Evolutionary conservation across 2,113 vertebrate species (phyloP).

Genomic region (Zeus faber): DNA sequence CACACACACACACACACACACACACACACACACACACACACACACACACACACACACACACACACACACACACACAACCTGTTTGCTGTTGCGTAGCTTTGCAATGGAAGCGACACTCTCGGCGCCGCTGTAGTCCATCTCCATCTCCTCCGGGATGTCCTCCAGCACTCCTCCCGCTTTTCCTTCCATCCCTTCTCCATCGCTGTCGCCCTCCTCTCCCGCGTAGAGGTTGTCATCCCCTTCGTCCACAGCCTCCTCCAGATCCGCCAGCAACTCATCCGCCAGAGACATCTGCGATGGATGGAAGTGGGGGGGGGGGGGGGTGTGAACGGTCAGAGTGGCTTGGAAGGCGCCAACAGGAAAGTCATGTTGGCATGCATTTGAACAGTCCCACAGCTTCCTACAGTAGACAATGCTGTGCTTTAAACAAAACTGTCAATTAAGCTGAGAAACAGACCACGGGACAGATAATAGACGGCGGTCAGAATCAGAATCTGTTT

Average conservation of each 20-base stretch:
- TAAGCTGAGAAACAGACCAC: no score
- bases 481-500: no score
- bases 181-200: conserved; percentile 71
- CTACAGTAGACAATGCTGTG: no score
- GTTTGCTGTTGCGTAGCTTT: conserved; percentile 89
- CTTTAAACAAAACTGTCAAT: no score
- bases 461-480: no score
- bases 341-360: no score
- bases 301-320: background rate
- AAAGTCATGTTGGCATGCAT: no score
- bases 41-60: no score
- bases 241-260: conserved; percentile 88
- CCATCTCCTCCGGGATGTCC: conserved; percentile 89
- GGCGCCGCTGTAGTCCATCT: conserved; percentile 81
- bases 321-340: no score
- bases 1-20: no score
- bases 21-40: no score
- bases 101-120: conserved; percentile 87
- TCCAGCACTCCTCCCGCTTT: conserved; percentile 69
- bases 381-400: no score
- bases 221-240: conserved; percentile 84
- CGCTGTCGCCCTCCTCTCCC: conserved; percentile 83
- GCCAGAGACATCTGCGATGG: conserved; percentile 83
- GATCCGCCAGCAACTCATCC: conserved; percentile 87
- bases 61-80: conserved; percentile 74